Base-by-base conservation (phyloP, 2,888 invertebrate genomes). In the Cryptocephalus moraei region DNA sequence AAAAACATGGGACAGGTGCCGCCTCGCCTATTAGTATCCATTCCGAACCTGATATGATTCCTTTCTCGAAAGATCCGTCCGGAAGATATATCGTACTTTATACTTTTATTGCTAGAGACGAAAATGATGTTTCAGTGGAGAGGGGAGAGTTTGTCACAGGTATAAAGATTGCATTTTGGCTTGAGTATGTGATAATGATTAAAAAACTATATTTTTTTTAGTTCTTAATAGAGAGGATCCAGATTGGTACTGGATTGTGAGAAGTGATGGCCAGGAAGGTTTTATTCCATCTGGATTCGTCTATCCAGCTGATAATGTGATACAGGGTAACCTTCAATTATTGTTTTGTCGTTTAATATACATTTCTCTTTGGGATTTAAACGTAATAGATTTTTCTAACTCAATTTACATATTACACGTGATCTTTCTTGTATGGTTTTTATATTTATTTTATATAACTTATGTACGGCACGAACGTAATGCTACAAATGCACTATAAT, bases 181-280 rank as follows among this genome's bases (percentile, higher is more conserved):
- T n/a, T 36, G 36, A 36, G 6, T 4, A 36, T 11, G 36, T 11
- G 6, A 12, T 36, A 36, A 6, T 12, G 2, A 4, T 6, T 36
- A 4, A 4, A 11, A 11, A 11, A 6, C 36, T 36, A 4, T 11
- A 36, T 36, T 36, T 36, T 8, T 72, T 73, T 32, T 62, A 78
- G 91, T 95, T 10, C 72, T 95, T 46, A 95, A 95, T 71, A 79
- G 90, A 62, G 94, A 94, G 67, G 94, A 95, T 71, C 87, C 91
- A 0, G 93, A 94, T 69, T 95, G 95, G 95, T 94, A 87, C 69
- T 95, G 94, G 94, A 90, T 95, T 45, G 84, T 91, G 36, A 78
- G 92, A 56, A 87, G 87, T 57, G 91, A 94, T 64, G 91, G 91
- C 0, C 90, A 91, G 60, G 94, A 95, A 70, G 95, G 95, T 1